Percentiles rank a stretch among this genome's conserved stretches.
These are phyloP conservation scores for Nannobrachium achirus DNA, from an alignment of 2,113 vertebrate species.

Conservation along the genomic window DNA sequence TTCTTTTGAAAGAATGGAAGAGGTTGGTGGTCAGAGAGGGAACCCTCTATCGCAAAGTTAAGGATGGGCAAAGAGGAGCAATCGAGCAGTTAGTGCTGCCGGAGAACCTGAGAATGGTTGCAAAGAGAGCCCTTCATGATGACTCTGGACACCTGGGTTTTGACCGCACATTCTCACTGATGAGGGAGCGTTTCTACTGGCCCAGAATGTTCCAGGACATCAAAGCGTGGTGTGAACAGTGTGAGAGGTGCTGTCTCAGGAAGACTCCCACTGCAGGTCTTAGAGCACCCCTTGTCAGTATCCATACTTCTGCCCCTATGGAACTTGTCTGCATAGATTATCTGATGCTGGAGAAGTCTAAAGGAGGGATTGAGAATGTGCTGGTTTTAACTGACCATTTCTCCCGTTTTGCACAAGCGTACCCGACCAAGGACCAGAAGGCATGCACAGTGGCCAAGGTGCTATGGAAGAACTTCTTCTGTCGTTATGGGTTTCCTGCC, in stretches of 20 bases:
- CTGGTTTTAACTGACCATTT: constrained; percentile 13
- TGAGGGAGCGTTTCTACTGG: constrained; percentile 20
- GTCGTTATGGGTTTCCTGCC: background rate
- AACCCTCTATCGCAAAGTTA: too few species aligned
- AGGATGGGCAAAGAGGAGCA: too few species aligned
- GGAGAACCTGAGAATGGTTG: background rate
- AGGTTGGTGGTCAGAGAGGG: too few species aligned
- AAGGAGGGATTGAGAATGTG: background rate
- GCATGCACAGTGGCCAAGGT: background rate
- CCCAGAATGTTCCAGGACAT: constrained; percentile 19
- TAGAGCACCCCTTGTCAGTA: too few species aligned
- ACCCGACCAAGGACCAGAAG: constrained; percentile 3
- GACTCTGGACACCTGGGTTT: constrained; percentile 10
- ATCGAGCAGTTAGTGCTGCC: too few species aligned
- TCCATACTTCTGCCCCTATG: background rate
- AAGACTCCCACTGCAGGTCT: constrained; percentile 1
- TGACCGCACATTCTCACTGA: background rate
- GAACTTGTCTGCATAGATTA: constrained; percentile 25
- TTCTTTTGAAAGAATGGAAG: too few species aligned
- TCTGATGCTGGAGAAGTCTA: constrained; percentile 16
- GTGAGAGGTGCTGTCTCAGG: constrained; percentile 2
- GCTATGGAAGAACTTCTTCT: background rate
- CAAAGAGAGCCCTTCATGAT: constrained; percentile 16
- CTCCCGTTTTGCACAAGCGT: background rate
- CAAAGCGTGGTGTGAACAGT: background rate